Evolutionary conservation across 2,888 invertebrate species (phyloP).

Genomic region (Kryphioiulus occultus): DNA sequence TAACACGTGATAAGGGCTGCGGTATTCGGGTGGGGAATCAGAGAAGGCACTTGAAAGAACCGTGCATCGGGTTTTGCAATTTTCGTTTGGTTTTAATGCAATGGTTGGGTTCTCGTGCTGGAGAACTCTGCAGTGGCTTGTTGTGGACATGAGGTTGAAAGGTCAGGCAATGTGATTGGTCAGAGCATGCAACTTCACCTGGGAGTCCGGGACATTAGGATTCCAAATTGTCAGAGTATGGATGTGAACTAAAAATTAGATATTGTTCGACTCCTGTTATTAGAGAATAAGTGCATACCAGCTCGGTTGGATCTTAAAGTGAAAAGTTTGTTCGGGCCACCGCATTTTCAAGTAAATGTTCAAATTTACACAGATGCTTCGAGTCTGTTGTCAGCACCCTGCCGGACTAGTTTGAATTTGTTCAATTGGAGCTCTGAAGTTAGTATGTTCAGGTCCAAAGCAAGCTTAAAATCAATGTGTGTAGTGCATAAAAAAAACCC

Average conservation of each 20-base stretch:
- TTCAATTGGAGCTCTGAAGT: too few species aligned
- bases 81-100: not conserved
- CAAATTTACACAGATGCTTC: too few species aligned
- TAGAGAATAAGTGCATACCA: not conserved
- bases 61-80: constrained; percentile 26
- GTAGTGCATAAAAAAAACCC: too few species aligned
- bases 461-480: too few species aligned
- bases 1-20: not conserved
- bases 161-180: not conserved
- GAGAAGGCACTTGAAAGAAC: constrained; percentile 31
- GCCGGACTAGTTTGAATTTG: too few species aligned
- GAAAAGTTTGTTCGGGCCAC: not conserved
- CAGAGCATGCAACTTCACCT: not conserved
- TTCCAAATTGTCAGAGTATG: too few species aligned
- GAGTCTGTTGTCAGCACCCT: too few species aligned
- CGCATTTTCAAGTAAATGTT: not conserved
- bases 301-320: not conserved
- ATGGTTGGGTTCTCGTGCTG: not conserved
- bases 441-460: not conserved
- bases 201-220: too few species aligned
- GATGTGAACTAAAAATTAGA: too few species aligned
- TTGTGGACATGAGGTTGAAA: not conserved
- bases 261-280: too few species aligned
- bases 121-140: not conserved
- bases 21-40: not conserved